Base-by-base conservation (phyloP, 2,113 vertebrate genomes). In the Carollia perspicillata region DNA sequence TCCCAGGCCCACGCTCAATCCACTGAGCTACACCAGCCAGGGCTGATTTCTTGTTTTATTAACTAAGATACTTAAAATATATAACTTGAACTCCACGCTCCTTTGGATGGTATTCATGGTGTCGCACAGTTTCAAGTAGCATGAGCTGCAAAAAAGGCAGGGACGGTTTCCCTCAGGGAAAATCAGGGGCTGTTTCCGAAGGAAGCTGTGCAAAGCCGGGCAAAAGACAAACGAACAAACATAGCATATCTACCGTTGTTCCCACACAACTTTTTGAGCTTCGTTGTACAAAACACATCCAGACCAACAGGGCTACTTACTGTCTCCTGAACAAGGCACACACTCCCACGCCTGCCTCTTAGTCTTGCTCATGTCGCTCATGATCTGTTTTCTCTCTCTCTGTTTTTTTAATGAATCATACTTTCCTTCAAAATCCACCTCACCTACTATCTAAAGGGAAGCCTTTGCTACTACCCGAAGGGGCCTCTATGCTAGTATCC, bases 51-150 rank as follows among this genome's bases (percentile, higher is more conserved):
- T 37, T n/a, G 42, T 75, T 71, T 16, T 87, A 51, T 44, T 26
- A 86, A 89, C 83, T 84, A 89, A 68, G 74, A 89, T 37, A 44
- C 28, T 92, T 92, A 71, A 92, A 92, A 75, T 78, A 83, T 20
- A 28, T 37, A 35, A 78, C 47, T 90, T 42, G 60, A 68, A 86
- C 18, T 65, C 28, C 14, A 60, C 18, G 44, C 60, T 83, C 26
- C 71, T 75, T 90, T 71, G 47, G 28, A 49, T 51, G 6, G 68
- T 81, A 11, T 92, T 47, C 47, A 72, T 4, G 33, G 51, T 60
- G 17, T 17, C 81, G 30, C 30, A 65, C 26, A 83, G n/a, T 22
- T 91, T 91, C 51, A 58, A 84, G 55, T 69, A 42, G 2, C 49
- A 8, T 53, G 47, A 90, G 51, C n/a, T 81, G 44, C 72, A 47